phyloP scores from a whole-genome alignment of 2,888 invertebrate genomes.

The Prosapia bicincta region DNA sequence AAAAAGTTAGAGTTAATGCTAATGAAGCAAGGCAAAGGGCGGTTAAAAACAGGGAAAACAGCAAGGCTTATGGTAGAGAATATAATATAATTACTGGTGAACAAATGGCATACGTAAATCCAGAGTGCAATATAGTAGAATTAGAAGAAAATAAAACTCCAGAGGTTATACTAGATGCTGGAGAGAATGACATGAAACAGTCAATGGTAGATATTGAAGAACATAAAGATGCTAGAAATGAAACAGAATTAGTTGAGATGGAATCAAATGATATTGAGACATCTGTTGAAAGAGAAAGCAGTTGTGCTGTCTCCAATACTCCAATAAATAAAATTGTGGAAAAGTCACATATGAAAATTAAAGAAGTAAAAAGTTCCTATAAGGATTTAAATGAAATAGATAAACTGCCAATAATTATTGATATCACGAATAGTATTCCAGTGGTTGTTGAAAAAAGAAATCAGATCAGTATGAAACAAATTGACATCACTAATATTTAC shows the following conservation, averaged over 20 bases:
- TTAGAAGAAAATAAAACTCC: background rate
- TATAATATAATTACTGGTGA: background rate
- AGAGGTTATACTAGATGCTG: background rate
- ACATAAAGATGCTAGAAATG: no score
- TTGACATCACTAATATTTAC: slow-evolving; percentile 14
- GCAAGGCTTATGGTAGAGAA: background rate
- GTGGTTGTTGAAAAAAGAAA: background rate
- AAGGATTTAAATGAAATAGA: background rate
- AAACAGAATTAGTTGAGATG: no score
- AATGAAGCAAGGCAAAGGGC: slow-evolving; percentile 22
- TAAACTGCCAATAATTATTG: background rate
- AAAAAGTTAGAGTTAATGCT: slow-evolving; percentile 12
- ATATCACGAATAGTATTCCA: background rate
- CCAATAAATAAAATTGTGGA: background rate
- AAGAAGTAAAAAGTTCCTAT: background rate
- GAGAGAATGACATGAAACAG: no score
- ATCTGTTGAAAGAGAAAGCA: background rate
- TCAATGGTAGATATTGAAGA: background rate
- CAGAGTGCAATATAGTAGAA: background rate
- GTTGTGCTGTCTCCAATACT: background rate
- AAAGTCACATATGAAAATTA: background rate
- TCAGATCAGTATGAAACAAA: background rate
- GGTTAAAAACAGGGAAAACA: slow-evolving; percentile 12
- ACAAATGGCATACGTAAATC: background rate
- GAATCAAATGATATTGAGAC: background rate